Percentiles rank a stretch among this genome's conserved stretches.
Evolutionary conservation across 2,797 vertebrate genomes (phyloP).

Genomic region (Sternotherus odoratus): DNA sequence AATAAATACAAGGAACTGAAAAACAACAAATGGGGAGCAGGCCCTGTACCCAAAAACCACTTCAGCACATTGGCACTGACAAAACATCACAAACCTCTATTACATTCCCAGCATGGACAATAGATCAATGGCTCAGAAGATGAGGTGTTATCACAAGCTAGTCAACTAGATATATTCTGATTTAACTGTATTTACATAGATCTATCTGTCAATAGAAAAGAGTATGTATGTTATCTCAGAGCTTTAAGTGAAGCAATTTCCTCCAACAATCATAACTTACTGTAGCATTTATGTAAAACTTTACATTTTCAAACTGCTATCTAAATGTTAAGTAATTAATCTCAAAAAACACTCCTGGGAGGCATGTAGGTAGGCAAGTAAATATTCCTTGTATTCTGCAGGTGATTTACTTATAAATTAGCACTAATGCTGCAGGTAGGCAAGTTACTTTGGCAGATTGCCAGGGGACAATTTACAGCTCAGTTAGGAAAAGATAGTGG

Average conservation of each 20-base stretch:
- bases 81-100: background rate
- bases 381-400: constrained; percentile 25
- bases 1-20: constrained; percentile 23
- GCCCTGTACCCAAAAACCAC: background rate
- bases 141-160: constrained; percentile 25
- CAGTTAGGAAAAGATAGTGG: background rate
- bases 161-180: constrained; percentile 7
- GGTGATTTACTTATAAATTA: background rate
- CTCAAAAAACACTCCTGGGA: background rate
- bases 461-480: constrained; percentile 30
- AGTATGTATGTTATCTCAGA: constrained; percentile 24
- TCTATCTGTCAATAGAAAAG: constrained; percentile 11
- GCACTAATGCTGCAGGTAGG: background rate
- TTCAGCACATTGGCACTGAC: constrained; percentile 12
- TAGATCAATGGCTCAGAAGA: constrained; percentile 31
- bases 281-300: background rate
- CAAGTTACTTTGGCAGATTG: background rate
- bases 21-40: background rate
- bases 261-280: constrained; percentile 6
- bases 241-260: background rate
- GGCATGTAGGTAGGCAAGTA: background rate
- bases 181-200: constrained; percentile 48
- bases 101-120: background rate
- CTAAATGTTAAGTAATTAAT: too few species aligned
- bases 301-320: constrained; percentile 28